Conservation (phyloP, 2,797 vertebrate species). For the Okamejei kenojei region DNA sequence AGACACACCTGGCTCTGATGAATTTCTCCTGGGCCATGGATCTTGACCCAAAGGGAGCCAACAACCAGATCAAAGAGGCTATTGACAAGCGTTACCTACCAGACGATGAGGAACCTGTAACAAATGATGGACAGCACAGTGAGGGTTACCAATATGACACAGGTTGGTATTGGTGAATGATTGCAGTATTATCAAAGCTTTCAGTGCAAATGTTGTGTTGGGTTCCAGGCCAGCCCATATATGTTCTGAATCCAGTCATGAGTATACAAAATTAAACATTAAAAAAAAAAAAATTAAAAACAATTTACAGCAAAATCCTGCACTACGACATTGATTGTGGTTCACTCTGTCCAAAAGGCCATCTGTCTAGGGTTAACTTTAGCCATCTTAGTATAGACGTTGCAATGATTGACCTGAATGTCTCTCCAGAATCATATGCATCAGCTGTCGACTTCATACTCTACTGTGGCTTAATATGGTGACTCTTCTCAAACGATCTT, state of each 20-base stretch:
- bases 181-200: background rate
- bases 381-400: too few species aligned
- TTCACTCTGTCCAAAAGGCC: too few species aligned
- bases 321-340: too few species aligned
- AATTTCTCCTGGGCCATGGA: conserved; percentile 99
- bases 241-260: background rate
- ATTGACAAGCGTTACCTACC: conserved; percentile 95
- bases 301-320: background rate
- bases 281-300: too few species aligned
- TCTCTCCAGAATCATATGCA: background rate
- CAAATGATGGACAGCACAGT: conserved; percentile 69
- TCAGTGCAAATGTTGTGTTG: background rate
- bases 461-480: background rate
- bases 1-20: conserved; percentile 93
- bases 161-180: conserved; percentile 47
- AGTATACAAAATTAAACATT: background rate
- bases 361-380: background rate
- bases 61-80: conserved; percentile 99
- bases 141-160: conserved; percentile 63
- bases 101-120: conserved; percentile 84
- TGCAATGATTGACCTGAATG: too few species aligned
- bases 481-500: too few species aligned
- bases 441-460: background rate
- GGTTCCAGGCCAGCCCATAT: background rate
- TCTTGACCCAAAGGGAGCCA: conserved; percentile 95